Evolutionary conservation across 2,113 vertebrate species (phyloP), one percentile per base, ranked within the genome.

Genomic region (Nesospiza acunhae): DNA sequence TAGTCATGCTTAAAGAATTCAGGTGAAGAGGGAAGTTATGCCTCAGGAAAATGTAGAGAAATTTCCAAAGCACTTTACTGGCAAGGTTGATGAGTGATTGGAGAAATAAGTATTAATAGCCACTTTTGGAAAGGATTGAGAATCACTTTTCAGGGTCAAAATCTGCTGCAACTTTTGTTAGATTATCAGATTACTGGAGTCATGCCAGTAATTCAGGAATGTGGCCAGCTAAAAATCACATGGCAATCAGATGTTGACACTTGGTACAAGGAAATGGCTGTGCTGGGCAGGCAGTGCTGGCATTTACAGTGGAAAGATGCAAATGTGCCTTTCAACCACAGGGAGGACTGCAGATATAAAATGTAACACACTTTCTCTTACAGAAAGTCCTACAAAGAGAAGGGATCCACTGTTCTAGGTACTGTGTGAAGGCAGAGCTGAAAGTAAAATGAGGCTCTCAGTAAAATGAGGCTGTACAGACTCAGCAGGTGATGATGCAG

Each of bases 1-100:
- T 83, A 89, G 24, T 93, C 89, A 96, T 8, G 35, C 46, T 79
- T 76, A 73, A 94, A 64, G 66, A 85, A 94, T 93, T 92, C 49
- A 66, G n/a, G 33, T 5, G 27, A 93, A 91, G 41, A 62, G 11
- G 89, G 78, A 96, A 89, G 58, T 92, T 87, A 50, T 52, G 42
- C 46, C 26, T 60, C 23, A 50, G 41, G 81, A 58, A 93, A 82
- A 84, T 64, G 31, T 2, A 84, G 37, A 68, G 49, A 92, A 91
- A 85, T 22, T 91, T 94, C 53, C 87, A 46, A 87, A 75, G 37
- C 39, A 50, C 31, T 91, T 83, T 87, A 66, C 30, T 76, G 46
- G n/a, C 20, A 81, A 78, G 26, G 37, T 31, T 16, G 3, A n/a
- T 76, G 53, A 69, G 85, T 46, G 13, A 53, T 14, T 42, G 19